Percentiles rank a stretch among this genome's conserved stretches.
Evolutionary conservation across 2,888 invertebrate genomes (phyloP).

Genomic region (Archips crataeganus): DNA sequence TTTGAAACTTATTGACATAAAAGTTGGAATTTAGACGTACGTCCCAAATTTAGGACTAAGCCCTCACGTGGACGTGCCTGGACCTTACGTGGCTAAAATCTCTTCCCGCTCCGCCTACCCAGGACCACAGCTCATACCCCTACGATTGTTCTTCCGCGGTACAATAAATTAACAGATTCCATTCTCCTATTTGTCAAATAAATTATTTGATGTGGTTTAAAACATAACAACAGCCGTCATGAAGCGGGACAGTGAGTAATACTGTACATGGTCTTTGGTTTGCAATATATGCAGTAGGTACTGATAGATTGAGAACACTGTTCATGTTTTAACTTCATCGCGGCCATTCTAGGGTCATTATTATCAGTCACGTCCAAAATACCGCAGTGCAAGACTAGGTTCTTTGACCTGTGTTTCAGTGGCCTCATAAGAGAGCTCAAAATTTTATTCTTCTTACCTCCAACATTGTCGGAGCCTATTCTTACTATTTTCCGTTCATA

Average conservation of each 20-base stretch:
- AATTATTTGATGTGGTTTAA: conserved; percentile 36
- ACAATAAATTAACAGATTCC: conserved; percentile 37
- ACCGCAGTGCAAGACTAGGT: too few relatives aligned
- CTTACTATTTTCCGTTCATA: too few relatives aligned
- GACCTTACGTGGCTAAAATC: background rate
- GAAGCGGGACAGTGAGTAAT: background rate
- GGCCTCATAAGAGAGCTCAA: too few relatives aligned
- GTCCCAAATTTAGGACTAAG: too few relatives aligned
- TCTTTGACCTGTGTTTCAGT: too few relatives aligned
- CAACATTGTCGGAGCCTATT: too few relatives aligned
- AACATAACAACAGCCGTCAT: conserved; percentile 8
- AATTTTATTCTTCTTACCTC: too few relatives aligned
- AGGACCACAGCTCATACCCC: conserved; percentile 5
- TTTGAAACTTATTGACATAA: too few relatives aligned
- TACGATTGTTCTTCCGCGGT: conserved; percentile 34
- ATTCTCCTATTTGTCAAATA: conserved; percentile 40
- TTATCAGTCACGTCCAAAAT: too few relatives aligned
- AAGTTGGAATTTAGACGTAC: background rate
- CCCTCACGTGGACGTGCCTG: too few relatives aligned
- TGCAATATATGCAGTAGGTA: too few relatives aligned
- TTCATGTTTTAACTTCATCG: background rate
- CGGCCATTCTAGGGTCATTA: too few relatives aligned
- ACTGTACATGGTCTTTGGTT: background rate
- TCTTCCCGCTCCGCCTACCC: conserved; percentile 11
- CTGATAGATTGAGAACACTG: background rate